A percentile compares a stretch with the other conserved stretches of the same genome.
phyloP scores from a whole-genome alignment of 2,888 invertebrate species.

The Parascotia fuliginaria region DNA sequence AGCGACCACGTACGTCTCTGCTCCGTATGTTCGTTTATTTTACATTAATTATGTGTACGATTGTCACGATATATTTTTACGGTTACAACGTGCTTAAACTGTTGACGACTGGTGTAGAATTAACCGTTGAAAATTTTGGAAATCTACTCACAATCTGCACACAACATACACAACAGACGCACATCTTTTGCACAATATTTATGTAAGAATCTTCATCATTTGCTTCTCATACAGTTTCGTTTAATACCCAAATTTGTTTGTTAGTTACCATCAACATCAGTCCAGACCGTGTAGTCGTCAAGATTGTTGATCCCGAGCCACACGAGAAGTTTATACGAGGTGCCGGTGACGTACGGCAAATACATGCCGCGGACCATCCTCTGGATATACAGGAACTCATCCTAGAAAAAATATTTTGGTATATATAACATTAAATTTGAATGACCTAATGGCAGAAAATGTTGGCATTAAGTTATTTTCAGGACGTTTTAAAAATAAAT shows the following conservation, averaged over 20 bases:
- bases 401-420: constrained; percentile 50
- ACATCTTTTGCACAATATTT: too few species aligned
- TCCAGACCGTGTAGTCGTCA: constrained; percentile 60
- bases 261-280: constrained; percentile 66
- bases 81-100: not conserved
- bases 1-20: too few species aligned
- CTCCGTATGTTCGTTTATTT: not conserved
- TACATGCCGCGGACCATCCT: constrained; percentile 63
- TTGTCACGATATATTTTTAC: not conserved
- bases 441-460: too few species aligned
- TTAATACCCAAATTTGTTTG: too few species aligned
- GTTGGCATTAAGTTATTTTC: too few species aligned
- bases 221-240: too few species aligned
- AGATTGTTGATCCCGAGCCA: constrained; percentile 73
- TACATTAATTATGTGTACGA: constrained; percentile 2
- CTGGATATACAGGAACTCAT: constrained; percentile 66
- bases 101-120: too few species aligned
- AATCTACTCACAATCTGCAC: too few species aligned
- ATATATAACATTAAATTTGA: not conserved
- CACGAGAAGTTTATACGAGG: constrained; percentile 54
- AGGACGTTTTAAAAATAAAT: too few species aligned
- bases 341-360: constrained; percentile 52
- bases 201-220: too few species aligned
- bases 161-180: too few species aligned
- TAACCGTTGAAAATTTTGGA: too few species aligned